Evolutionary conservation across 37 sponge, comb jelly and placozoan species (phyloP), one percentile per base, ranked within the genome.

Genomic region (Bolinopsis microptera): DNA sequence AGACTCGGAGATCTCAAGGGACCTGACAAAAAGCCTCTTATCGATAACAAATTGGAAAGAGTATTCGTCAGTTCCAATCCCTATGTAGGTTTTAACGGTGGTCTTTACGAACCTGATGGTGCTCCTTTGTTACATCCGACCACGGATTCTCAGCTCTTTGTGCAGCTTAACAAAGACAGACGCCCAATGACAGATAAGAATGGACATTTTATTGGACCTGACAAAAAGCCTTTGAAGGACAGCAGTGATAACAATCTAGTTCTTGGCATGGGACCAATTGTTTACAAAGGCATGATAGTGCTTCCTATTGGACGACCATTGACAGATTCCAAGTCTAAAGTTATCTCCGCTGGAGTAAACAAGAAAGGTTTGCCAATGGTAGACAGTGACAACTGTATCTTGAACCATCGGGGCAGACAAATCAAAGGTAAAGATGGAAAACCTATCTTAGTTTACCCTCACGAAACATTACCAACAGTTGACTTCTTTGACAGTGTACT

Each of bases 31-130:
- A 86, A 38, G 26, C 40, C 26, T 22, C 90, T 86, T 0, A 16
- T 28, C 0, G 90, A 86, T 23, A 41, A 40, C 1, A 28, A 86
- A 0, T 21, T 8, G 90, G 35, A 39, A n/a, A 9, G 61, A 39
- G 61, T 86, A 26, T 41, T 40, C 18, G 41, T 39, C 90, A 86
- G 90, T 40, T 28, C 37, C 21, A 86, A 86, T 41, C 90, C 90
- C 9, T 86, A 41, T 26, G 61, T 41, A n/a, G 90, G 90, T 39
- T 18, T 41, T 16, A 26, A 86, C 39, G 90, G 90, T 22, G 8
- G 9, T 38, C 48, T 86, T 26, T 86, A 86, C 90, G 39, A 34
- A 27, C 61, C 90, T 3, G 35, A 86, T 40, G 90, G 90, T 28
- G 3, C 32, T 28, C 36, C 35, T 18, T 86, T 24, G 9, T 48